Base-by-base conservation (phyloP, 23 tunicate species). In the Styela clava region DNA sequence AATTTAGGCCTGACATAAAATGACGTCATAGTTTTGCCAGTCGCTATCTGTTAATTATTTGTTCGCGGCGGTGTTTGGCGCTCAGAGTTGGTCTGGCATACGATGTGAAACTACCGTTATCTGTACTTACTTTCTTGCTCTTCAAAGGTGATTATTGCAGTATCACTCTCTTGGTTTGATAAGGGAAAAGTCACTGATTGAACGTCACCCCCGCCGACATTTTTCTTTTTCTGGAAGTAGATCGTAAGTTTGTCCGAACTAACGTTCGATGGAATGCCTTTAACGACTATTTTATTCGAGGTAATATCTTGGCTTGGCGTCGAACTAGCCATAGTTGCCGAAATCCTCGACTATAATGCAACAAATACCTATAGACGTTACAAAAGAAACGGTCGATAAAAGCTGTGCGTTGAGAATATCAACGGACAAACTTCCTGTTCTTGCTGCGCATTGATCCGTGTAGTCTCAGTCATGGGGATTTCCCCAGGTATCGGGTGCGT, bases 131-230 rank as follows among this genome's bases (percentile, higher is more conserved):
- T 76, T 21, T 52, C 33, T 25, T 0, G 7, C 19, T 76, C 65
- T 18, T 76, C 81, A 52, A 76, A 76, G 12, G 64, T 1, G 24
- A 76, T 56, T 25, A 76, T 52, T 18, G 81, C 81, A 21, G 64
- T 44, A 56, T 76, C 81, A 16, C 62, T 21, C 16, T 76, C 81
- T 18, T 2, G 20, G 12, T 44, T 76, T 24, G 81, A 44, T 36
- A 52, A 22, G 5, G 81, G 81, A 1, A 44, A 76, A 26, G 81
- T 76, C 16, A 76, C 81, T 0, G 81, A 76, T 9, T 36, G 26
- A 20, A 76, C 81, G 44, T 76, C 81, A 0, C 71, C 71, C 18
- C 81, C 81, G 1, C 81, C 81, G 52, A 36, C 81, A 27, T 33
- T 26, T 29, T 76, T 76, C 31, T 44, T 36, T 27, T 76, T 76